Evolutionary conservation across 1,140 invertebrate genomes (phyloP).

Genomic region (Zophobas morio): DNA sequence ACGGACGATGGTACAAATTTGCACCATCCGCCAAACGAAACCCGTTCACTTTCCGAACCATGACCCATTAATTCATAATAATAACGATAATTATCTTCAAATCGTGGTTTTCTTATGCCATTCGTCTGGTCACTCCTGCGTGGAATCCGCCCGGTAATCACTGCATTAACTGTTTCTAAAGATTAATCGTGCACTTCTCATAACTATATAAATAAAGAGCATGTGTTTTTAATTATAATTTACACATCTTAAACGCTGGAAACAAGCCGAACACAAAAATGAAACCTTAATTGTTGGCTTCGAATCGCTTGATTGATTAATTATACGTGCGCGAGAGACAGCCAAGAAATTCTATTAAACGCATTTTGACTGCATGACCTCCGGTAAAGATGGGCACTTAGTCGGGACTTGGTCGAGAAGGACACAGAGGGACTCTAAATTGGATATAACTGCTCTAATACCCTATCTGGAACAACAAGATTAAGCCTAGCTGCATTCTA

Average conservation of each 20-base stretch:
- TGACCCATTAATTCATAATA: too few species aligned
- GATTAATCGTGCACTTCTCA: slow-evolving; percentile 27
- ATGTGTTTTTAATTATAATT: slow-evolving; percentile 49
- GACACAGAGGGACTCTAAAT: slow-evolving; percentile 4
- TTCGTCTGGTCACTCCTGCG: not conserved
- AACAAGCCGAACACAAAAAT: slow-evolving; percentile 46
- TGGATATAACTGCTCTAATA: slow-evolving; percentile 17
- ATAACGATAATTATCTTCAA: not conserved
- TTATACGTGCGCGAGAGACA: slow-evolving; percentile 49
- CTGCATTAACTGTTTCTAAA: slow-evolving; percentile 12
- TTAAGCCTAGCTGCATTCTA: slow-evolving; percentile 28
- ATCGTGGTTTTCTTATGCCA: not conserved
- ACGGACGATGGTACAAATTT: not conserved
- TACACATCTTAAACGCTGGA: slow-evolving; percentile 42
- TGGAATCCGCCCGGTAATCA: slow-evolving; percentile 3
- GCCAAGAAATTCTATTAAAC: slow-evolving; percentile 52
- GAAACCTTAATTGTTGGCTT: slow-evolving; percentile 52
- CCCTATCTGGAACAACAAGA: slow-evolving; percentile 37
- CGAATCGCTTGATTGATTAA: slow-evolving; percentile 54
- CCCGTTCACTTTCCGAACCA: too few species aligned
- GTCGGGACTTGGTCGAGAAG: not conserved
- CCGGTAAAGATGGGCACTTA: not conserved
- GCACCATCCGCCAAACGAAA: not conserved
- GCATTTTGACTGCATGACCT: slow-evolving; percentile 32
- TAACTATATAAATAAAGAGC: slow-evolving; percentile 45